Percentiles rank a stretch among this genome's conserved stretches.
These are phyloP conservation scores for Incurvaria masculella DNA, from an alignment of 2,888 invertebrate genomes.

Conservation along the genomic window DNA sequence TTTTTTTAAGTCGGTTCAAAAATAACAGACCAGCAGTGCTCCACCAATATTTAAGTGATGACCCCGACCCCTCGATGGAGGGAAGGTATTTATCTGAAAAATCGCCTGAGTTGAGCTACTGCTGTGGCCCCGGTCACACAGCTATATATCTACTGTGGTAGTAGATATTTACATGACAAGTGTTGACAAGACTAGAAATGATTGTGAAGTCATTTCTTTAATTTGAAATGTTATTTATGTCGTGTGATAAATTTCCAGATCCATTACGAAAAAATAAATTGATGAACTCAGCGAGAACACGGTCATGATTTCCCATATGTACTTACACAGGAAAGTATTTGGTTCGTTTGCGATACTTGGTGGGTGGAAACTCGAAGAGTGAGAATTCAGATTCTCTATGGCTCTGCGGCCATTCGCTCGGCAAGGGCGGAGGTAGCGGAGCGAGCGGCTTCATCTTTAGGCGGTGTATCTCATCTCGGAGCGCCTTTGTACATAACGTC, in stretches of 20 bases:
- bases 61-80: no score
- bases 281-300: background rate
- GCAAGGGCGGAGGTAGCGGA: slow-evolving; percentile 13
- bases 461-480: slow-evolving; percentile 33
- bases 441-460: slow-evolving; percentile 36
- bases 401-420: slow-evolving; percentile 15
- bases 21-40: no score
- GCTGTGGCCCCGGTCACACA: no score
- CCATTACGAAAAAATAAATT: background rate
- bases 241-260: background rate
- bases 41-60: no score
- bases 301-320: background rate
- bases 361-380: slow-evolving; percentile 25
- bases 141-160: no score
- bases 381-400: slow-evolving; percentile 26
- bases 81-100: no score
- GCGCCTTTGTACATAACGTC: slow-evolving; percentile 21
- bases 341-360: slow-evolving; percentile 16
- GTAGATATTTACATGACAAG: background rate
- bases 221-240: background rate
- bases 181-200: background rate
- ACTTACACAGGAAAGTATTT: slow-evolving; percentile 46
- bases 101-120: no score
- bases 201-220: background rate
- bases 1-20: no score